Evolutionary conservation across 2,888 invertebrate genomes (phyloP).

Genomic region (Amiota minor): DNA sequence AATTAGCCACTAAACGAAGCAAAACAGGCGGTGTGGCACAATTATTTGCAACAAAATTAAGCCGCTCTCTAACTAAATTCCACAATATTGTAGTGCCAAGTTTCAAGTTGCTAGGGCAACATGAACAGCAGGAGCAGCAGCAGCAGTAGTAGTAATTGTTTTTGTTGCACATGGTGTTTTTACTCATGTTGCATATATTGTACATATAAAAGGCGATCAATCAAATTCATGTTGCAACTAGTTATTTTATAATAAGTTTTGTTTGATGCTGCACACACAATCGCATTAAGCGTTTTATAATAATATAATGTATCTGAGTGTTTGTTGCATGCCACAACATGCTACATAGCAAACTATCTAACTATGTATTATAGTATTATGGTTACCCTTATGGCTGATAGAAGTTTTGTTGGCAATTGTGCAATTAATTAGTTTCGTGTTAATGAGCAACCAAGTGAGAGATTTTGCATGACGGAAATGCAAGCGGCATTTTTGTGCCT

Average conservation of each 20-base stretch:
- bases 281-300: slow-evolving; percentile 27
- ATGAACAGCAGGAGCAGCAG: slow-evolving; percentile 27
- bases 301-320: background rate
- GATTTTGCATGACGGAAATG: slow-evolving; percentile 9
- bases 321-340: slow-evolving; percentile 30
- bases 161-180: slow-evolving; percentile 27
- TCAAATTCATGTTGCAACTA: slow-evolving; percentile 19
- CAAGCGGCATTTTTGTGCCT: slow-evolving; percentile 12
- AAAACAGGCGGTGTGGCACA: slow-evolving; percentile 40
- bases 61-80: slow-evolving; percentile 9
- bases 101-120: background rate
- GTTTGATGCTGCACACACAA: background rate
- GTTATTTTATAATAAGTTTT: slow-evolving; percentile 19
- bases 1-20: slow-evolving; percentile 65
- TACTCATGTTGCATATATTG: background rate
- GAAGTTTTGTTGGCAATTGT: slow-evolving; percentile 58
- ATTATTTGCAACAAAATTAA: background rate
- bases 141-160: slow-evolving; percentile 8
- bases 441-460: slow-evolving; percentile 49
- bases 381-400: slow-evolving; percentile 51
- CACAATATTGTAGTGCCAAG: background rate
- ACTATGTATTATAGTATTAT: background rate
- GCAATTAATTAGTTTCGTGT: slow-evolving; percentile 68
- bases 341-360: background rate
- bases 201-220: slow-evolving; percentile 21